phyloP scores from a whole-genome alignment of 2,797 vertebrate genomes.

The Eulemur mongoz region DNA sequence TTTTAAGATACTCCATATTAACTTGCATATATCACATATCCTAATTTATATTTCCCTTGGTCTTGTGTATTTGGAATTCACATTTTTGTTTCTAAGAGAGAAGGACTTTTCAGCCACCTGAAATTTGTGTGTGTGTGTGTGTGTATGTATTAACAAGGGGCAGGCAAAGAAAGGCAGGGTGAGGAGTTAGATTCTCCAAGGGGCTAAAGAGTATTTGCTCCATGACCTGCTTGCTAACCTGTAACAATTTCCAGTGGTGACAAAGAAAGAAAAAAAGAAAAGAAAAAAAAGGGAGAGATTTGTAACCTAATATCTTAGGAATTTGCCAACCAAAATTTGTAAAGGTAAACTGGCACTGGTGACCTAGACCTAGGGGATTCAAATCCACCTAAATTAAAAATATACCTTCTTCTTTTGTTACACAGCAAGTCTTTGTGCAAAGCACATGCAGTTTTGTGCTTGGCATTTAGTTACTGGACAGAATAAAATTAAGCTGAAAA shows the following conservation, averaged over 20 bases:
- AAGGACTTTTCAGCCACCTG: background rate
- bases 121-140: background rate
- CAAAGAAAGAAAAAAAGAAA: background rate
- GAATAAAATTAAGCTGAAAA: constrained; percentile 58
- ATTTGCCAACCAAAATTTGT: constrained; percentile 26
- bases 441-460: constrained; percentile 20
- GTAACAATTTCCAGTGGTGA: background rate
- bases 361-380: background rate
- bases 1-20: background rate
- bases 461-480: background rate
- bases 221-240: background rate
- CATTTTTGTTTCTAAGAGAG: background rate
- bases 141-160: background rate
- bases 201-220: background rate
- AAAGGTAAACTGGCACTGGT: constrained; percentile 13
- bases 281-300: background rate
- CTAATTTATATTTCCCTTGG: background rate
- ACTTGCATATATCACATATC: background rate
- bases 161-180: background rate
- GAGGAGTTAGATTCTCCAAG: background rate
- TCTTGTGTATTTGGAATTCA: background rate
- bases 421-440: constrained; percentile 28
- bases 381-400: constrained; percentile 43
- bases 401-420: constrained; percentile 5
- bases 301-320: constrained; percentile 27